Percentiles rank a stretch among this genome's conserved stretches.
These are phyloP conservation scores for Sebastes umbrosus DNA, from an alignment of 2,797 vertebrate genomes.

Conservation along the genomic window DNA sequence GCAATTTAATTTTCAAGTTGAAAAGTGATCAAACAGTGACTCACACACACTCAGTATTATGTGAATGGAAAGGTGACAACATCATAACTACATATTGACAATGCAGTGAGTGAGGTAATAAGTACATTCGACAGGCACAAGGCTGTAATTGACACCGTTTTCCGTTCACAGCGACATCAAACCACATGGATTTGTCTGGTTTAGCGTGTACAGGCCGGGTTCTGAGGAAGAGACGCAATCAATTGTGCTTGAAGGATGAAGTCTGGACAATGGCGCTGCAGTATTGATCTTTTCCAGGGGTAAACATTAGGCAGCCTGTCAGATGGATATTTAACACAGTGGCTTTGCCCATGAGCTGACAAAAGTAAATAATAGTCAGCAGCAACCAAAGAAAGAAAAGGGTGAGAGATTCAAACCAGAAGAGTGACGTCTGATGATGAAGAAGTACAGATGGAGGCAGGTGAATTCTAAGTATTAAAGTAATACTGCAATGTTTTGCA, in stretches of 20 bases:
- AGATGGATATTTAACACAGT: slow-evolving; percentile 56
- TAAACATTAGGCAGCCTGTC: slow-evolving; percentile 59
- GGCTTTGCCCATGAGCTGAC: slow-evolving; percentile 31
- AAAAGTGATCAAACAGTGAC: background rate
- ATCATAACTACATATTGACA: background rate
- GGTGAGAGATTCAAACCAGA: background rate
- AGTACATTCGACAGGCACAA: slow-evolving; percentile 6
- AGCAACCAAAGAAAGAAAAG: background rate
- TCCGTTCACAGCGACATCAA: slow-evolving; percentile 21
- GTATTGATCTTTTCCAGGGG: slow-evolving; percentile 59
- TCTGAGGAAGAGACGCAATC: slow-evolving; percentile 50
- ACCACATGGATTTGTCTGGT: slow-evolving; percentile 44
- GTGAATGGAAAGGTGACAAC: background rate
- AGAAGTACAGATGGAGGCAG: background rate
- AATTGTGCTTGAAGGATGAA: slow-evolving; percentile 65
- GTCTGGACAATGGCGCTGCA: slow-evolving; percentile 41
- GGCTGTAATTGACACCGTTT: slow-evolving; percentile 17
- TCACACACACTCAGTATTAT: background rate
- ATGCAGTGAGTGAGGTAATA: background rate
- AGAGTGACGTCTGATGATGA: background rate
- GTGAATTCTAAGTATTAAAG: background rate
- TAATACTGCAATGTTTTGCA: background rate
- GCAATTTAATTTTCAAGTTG: background rate
- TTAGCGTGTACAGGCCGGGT: slow-evolving; percentile 10
- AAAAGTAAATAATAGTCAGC: slow-evolving; percentile 26